phyloP scores from a whole-genome alignment of 2,888 invertebrate species.

The Pseudococcus longispinus region DNA sequence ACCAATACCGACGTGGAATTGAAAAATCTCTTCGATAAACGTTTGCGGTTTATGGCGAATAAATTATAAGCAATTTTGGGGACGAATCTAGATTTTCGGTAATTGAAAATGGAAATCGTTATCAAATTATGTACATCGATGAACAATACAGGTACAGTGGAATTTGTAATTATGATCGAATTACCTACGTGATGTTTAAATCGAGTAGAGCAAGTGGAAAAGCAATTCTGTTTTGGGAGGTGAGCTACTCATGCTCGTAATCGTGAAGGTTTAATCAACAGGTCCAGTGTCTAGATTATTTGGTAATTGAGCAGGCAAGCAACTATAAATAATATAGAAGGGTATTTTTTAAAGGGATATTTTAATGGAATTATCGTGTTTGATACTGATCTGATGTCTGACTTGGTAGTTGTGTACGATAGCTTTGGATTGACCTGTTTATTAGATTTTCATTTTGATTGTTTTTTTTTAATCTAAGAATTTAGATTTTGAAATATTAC shows the following conservation, averaged over 20 bases:
- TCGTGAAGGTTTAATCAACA: background rate
- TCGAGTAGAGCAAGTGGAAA: background rate
- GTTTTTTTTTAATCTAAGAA: too few relatives aligned
- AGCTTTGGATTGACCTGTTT: background rate
- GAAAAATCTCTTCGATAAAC: constrained; percentile 39
- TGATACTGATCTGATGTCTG: background rate
- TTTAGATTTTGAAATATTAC: too few relatives aligned
- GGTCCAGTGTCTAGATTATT: background rate
- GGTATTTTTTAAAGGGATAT: background rate
- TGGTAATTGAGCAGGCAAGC: background rate
- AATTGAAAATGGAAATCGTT: background rate
- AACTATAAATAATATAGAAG: background rate
- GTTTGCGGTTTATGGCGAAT: constrained; percentile 48
- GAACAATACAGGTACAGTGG: background rate
- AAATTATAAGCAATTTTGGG: background rate
- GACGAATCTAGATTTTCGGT: background rate
- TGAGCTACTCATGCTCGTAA: background rate
- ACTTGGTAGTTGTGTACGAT: background rate
- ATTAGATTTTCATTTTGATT: too few relatives aligned
- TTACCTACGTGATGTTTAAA: background rate
- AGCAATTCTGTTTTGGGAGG: background rate
- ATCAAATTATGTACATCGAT: background rate
- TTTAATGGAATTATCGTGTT: constrained; percentile 35
- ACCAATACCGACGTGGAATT: constrained; percentile 13
- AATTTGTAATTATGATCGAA: background rate